Evolutionary conservation across 2,888 invertebrate genomes (phyloP).

Genomic region (Orchesella flavescens): DNA sequence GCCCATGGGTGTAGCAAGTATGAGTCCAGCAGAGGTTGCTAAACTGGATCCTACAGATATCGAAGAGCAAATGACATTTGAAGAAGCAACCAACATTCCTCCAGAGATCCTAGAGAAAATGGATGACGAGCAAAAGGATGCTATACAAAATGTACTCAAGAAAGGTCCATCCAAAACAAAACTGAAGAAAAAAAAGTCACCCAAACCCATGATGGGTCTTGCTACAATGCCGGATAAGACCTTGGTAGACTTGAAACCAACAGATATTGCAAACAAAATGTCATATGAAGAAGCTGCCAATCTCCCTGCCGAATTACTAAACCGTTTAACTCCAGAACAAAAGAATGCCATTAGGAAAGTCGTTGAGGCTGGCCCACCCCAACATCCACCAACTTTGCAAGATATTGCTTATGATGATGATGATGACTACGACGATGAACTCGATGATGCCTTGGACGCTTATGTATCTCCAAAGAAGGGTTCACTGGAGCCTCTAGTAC

Average conservation of each 20-base stretch:
- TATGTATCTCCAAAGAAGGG: too few species aligned
- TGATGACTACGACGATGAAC: too few species aligned
- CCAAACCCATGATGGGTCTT: neutral
- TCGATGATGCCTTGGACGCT: too few species aligned
- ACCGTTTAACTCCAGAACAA: slow-evolving; percentile 30
- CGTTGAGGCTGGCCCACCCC: neutral
- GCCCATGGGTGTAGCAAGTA: slow-evolving; percentile 10
- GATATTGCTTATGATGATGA: too few species aligned
- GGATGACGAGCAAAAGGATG: slow-evolving; percentile 17
- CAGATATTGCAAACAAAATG: slow-evolving; percentile 2
- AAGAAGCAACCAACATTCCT: slow-evolving; percentile 22
- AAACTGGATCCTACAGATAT: slow-evolving; percentile 24
- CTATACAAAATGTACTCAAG: slow-evolving; percentile 15
- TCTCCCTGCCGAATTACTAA: slow-evolving; percentile 7
- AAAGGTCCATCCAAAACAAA: neutral
- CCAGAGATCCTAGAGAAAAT: slow-evolving; percentile 5
- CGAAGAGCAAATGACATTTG: neutral
- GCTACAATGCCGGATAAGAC: slow-evolving; percentile 10
- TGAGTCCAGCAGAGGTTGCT: slow-evolving; percentile 23
- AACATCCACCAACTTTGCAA: too few species aligned
- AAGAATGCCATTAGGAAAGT: slow-evolving; percentile 31
- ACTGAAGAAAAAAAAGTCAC: neutral
- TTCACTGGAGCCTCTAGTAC: too few species aligned
- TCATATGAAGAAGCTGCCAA: slow-evolving; percentile 38
- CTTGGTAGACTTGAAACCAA: neutral